These are phyloP conservation scores for Notarius quadriscutis DNA, from an alignment of 2,113 vertebrate species.

Conservation along the genomic window DNA sequence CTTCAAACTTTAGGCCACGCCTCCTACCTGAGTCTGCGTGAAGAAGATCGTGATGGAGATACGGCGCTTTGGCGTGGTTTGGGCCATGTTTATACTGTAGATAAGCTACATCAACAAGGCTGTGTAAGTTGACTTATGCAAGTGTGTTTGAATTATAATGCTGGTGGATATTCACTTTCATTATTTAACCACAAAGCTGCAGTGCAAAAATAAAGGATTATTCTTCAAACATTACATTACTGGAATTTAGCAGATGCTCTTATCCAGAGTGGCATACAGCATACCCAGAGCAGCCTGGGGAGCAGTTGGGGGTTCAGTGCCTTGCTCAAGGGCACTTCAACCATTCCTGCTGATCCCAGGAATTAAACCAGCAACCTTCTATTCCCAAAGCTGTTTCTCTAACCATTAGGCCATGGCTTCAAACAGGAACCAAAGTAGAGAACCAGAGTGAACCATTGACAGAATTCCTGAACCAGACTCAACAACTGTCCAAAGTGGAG, in stretches of 20 bases:
- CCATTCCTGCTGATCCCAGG: no score
- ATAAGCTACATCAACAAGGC: neutral
- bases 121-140: neutral
- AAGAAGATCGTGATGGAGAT: neutral
- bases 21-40: neutral
- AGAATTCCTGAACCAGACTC: neutral
- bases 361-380: no score
- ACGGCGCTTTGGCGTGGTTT: neutral
- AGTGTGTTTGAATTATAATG: neutral
- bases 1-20: neutral
- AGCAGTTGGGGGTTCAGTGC: no score
- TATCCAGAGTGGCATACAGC: no score
- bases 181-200: neutral
- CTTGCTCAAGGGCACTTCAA: no score
- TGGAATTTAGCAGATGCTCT: no score
- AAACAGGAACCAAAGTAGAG: no score
- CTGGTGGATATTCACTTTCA: neutral
- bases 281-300: no score
- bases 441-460: no score
- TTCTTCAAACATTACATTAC: neutral
- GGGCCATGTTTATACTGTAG: neutral
- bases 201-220: neutral
- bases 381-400: no score
- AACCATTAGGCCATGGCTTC: no score
- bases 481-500: neutral